Conservation (phyloP, 2,113 vertebrate genomes). For the Anas platyrhynchos region DNA sequence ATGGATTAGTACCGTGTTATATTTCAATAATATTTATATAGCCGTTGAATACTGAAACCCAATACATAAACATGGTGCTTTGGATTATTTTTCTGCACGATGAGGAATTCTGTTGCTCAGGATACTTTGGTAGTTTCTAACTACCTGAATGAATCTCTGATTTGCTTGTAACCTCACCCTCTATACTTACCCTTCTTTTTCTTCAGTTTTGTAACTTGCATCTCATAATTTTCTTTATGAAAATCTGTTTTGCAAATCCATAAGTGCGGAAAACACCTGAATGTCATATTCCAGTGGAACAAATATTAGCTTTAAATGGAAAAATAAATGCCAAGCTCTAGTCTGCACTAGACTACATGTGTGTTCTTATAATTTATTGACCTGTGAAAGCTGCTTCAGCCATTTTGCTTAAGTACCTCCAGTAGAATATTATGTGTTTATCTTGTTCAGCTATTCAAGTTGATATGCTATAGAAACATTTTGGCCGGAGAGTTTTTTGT, state of each 20-base stretch:
- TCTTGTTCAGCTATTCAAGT: background rate
- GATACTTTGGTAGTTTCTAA: background rate
- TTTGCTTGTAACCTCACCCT: fast-evolving
- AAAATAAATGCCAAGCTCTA: background rate
- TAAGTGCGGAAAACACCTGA: background rate
- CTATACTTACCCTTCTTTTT: background rate
- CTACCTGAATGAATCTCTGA: background rate
- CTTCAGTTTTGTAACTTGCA: background rate
- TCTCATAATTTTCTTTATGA: background rate
- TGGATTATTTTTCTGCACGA: background rate
- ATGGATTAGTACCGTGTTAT: background rate
- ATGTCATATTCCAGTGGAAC: background rate
- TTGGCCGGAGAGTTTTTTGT: background rate
- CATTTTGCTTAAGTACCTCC: background rate
- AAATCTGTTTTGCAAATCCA: background rate
- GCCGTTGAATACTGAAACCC: background rate
- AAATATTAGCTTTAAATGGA: background rate
- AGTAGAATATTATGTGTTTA: background rate
- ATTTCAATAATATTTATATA: background rate
- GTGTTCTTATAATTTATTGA: conserved; percentile 9
- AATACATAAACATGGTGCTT: background rate
- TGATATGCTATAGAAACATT: background rate
- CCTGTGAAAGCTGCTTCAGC: background rate
- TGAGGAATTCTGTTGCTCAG: background rate
- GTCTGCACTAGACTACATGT: background rate